These are phyloP conservation scores for Melanotaenia boesemani DNA, from an alignment of 2,797 vertebrate genomes.

Conservation along the genomic window DNA sequence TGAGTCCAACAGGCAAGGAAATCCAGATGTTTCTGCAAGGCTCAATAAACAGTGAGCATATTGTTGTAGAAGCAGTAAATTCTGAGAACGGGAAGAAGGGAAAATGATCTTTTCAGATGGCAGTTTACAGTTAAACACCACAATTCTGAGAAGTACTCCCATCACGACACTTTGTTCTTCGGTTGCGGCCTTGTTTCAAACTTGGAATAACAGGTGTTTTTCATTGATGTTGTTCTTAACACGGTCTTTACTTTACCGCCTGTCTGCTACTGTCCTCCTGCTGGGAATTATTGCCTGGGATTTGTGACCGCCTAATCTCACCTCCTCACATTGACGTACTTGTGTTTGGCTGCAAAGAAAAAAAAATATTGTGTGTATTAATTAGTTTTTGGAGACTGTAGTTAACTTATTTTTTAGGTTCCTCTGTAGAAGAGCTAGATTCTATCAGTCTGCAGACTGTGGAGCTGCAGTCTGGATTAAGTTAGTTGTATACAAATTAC, in stretches of 20 bases:
- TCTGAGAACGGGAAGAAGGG: constrained; percentile 40
- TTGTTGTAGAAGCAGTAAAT: constrained; percentile 68
- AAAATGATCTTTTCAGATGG: constrained; percentile 74
- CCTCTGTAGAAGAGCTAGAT: background rate
- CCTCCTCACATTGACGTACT: constrained; percentile 14
- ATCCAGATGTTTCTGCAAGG: constrained; percentile 74
- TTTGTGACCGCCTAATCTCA: constrained; percentile 39
- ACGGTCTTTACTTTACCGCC: constrained; percentile 54
- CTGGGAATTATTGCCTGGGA: constrained; percentile 38
- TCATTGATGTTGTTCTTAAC: constrained; percentile 63
- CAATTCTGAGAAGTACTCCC: constrained; percentile 52
- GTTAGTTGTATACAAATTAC: background rate
- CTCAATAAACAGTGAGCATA: constrained; percentile 63
- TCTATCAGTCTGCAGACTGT: background rate
- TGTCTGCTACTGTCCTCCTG: constrained; percentile 52
- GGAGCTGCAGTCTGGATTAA: background rate
- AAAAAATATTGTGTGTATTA: background rate
- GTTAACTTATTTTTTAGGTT: background rate
- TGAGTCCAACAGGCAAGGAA: constrained; percentile 28
- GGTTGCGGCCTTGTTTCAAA: constrained; percentile 60
- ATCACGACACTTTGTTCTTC: constrained; percentile 66
- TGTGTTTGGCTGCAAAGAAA: background rate
- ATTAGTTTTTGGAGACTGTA: background rate
- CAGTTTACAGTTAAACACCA: constrained; percentile 59
- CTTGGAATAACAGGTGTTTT: constrained; percentile 77